These are phyloP conservation scores for Chloroceryle inda DNA, from an alignment of 2,797 vertebrate genomes.

Conservation along the genomic window DNA sequence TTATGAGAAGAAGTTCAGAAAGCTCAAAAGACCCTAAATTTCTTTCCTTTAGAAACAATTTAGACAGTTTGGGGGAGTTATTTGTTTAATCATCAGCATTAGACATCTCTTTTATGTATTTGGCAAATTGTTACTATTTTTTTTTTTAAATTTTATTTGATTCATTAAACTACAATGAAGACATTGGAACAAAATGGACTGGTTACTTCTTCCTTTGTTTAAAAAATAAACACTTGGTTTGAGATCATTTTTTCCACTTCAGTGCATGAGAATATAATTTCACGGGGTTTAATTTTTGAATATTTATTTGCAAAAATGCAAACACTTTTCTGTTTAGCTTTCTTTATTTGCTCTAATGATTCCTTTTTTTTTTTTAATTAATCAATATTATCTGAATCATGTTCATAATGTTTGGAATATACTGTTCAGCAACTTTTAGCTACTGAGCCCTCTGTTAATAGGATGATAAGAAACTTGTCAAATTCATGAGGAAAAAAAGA, in stretches of 20 bases:
- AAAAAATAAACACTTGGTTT: constrained; percentile 77
- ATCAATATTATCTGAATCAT: neutral
- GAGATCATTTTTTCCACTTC: constrained; percentile 60
- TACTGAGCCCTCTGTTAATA: neutral
- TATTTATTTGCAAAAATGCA: neutral
- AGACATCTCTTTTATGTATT: constrained; percentile 71
- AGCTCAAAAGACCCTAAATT: neutral
- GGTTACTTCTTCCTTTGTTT: constrained; percentile 73
- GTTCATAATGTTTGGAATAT: neutral
- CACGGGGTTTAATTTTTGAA: constrained; percentile 22
- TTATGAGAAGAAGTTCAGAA: constrained; percentile 32
- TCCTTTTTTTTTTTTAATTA: neutral
- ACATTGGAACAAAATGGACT: constrained; percentile 61
- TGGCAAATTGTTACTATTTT: constrained; percentile 71
- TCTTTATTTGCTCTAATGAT: neutral
- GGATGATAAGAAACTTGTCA: neutral
- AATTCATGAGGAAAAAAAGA: neutral
- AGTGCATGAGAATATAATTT: constrained; percentile 70
- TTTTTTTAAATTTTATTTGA: constrained; percentile 70
- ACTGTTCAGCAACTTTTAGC: neutral
- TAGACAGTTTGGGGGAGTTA: constrained; percentile 54
- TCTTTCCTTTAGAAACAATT: constrained; percentile 25
- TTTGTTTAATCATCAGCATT: constrained; percentile 73
- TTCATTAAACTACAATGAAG: constrained; percentile 79
- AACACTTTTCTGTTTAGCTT: constrained; percentile 29